Percentiles rank a stretch among this genome's conserved stretches.
Conservation (phyloP, 2,113 vertebrate species). For the Carlito syrichta region DNA sequence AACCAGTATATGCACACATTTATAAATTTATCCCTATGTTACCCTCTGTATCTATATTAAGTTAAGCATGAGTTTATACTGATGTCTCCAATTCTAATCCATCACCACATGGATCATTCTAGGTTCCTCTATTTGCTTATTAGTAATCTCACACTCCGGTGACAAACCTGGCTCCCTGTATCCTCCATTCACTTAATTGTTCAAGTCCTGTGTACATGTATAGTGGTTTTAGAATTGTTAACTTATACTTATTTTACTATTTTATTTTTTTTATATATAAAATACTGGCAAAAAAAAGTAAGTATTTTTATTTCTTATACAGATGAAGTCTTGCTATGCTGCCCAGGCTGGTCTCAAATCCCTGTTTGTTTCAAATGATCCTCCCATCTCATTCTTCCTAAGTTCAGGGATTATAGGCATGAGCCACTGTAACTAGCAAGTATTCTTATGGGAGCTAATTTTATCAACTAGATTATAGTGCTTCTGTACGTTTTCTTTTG, state of each 20-base stretch:
- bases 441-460: neutral
- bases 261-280: no score
- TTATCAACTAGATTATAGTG: neutral
- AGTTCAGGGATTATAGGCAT: no score
- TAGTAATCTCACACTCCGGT: neutral
- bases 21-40: neutral
- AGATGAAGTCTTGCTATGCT: no score
- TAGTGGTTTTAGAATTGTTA: neutral
- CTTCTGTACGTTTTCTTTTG: neutral
- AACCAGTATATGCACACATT: no score
- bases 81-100: neutral
- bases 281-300: no score
- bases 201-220: neutral
- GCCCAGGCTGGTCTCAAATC: no score
- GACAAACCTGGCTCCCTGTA: neutral
- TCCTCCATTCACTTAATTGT: neutral
- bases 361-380: no score
- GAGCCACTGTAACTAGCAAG: no score
- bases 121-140: neutral
- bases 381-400: no score
- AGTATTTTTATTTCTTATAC: no score
- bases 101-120: neutral
- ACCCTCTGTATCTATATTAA: neutral
- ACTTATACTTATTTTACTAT: no score
- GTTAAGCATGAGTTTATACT: neutral